Evolutionary conservation across 37 sponge, comb jelly and placozoan genomes (phyloP).

Genomic region (Chondrilla cf. caribensis): DNA sequence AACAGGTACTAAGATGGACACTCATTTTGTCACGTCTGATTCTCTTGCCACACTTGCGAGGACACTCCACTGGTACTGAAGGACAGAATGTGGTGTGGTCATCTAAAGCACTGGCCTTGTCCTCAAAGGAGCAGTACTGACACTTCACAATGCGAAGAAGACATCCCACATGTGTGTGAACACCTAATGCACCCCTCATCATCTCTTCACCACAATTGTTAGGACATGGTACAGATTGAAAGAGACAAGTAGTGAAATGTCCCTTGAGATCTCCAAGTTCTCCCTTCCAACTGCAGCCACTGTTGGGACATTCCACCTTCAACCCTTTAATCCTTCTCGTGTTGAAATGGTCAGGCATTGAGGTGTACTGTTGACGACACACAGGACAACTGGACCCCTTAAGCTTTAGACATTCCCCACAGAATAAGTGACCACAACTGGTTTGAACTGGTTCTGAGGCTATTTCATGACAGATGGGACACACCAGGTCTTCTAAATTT

Average conservation of each 20-base stretch:
- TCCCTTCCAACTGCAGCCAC: background rate
- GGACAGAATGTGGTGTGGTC: background rate
- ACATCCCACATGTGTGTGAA: background rate
- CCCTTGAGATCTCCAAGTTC: background rate
- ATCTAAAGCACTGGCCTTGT: no score
- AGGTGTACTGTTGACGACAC: background rate
- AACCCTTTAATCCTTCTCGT: background rate
- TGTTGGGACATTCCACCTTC: conserved; percentile 6
- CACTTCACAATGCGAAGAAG: no score
- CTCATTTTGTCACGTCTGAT: background rate
- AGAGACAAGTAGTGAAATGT: background rate
- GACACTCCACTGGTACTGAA: background rate
- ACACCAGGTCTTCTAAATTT: background rate
- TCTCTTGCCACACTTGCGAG: background rate
- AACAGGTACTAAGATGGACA: background rate
- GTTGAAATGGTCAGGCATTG: background rate
- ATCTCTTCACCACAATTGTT: background rate
- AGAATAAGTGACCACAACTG: conserved; percentile 25
- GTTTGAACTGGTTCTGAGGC: background rate
- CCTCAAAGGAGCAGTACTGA: no score
- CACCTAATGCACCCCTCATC: background rate
- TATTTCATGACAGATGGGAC: background rate
- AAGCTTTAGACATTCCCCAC: background rate
- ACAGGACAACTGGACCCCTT: background rate
- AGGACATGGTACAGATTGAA: background rate